phyloP scores from a whole-genome alignment of 1,140 invertebrate species.

The Eufriesea mexicana region DNA sequence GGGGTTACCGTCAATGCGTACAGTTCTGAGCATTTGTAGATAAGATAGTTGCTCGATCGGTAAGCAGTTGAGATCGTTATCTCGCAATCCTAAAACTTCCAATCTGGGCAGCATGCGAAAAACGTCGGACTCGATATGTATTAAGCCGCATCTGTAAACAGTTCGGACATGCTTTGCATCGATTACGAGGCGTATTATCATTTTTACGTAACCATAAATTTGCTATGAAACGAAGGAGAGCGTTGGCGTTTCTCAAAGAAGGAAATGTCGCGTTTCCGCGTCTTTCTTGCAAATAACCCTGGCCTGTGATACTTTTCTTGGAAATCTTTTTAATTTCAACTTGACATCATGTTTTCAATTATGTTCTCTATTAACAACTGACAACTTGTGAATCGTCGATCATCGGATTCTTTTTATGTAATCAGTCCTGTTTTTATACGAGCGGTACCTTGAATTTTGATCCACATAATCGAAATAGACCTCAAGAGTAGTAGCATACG shows the following conservation, averaged over 20 bases:
- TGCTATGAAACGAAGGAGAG: not conserved
- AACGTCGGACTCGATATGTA: conserved; percentile 68
- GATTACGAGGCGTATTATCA: conserved; percentile 1
- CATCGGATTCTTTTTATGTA: conserved; percentile 22
- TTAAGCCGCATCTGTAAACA: conserved; percentile 59
- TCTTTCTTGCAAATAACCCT: conserved; percentile 8
- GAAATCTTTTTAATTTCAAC: not conserved
- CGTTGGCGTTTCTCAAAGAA: conserved; percentile 14
- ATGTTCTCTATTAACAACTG: conserved; percentile 7
- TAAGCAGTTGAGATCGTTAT: conserved; percentile 74
- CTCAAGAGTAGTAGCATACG: not conserved
- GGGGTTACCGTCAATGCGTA: conserved; percentile 70
- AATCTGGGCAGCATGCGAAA: conserved; percentile 61
- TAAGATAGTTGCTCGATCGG: conserved; percentile 60
- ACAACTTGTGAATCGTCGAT: conserved; percentile 40
- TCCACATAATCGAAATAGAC: not conserved
- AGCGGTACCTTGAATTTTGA: not conserved
- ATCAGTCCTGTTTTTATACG: not conserved
- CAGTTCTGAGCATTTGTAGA: conserved; percentile 51
- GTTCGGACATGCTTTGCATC: not conserved
- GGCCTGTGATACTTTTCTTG: conserved; percentile 20
- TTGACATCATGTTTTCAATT: conserved; percentile 29
- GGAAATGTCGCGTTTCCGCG: conserved; percentile 8
- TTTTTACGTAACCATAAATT: conserved; percentile 10
- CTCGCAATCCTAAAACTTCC: conserved; percentile 65